Evolutionary conservation across 2,888 invertebrate species (phyloP), one percentile per base, ranked within the genome.

Genomic region (Macrophya annulata): DNA sequence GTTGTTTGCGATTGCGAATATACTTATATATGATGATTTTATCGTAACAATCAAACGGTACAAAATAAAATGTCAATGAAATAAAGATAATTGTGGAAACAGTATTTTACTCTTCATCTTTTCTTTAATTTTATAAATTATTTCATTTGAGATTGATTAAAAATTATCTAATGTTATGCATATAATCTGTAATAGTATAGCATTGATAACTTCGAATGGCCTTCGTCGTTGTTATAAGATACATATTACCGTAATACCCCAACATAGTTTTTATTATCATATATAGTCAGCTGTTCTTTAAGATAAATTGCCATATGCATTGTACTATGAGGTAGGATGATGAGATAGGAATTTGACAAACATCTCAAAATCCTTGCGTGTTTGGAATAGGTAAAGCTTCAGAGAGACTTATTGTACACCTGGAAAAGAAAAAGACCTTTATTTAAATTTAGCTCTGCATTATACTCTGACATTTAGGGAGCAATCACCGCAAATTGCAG

Each of bases 1-100:
- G 45, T 74, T 21, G 25, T 74, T 74, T 48, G 48, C 12, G 45
- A 45, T 71, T 71, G 68, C 17, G 15, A 40, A 74, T 74, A 74
- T 74, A 74, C 45, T 21, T 48, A 1, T n/a, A n/a, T n/a, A n/a
- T n/a, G n/a, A n/a, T 31, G 31, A 74, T 48, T 74, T 71, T 71
- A 71, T 37, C n/a, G n/a, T 5, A 37, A 71, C 4, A 71, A 17
- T 37, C 37, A 68, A 15, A 37, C 6, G 8, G 1, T 15, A n/a
- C 8, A 6, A 2, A 4, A 71, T 31, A 71, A 5, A 40, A 15
- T 12, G 3, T 37, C 10, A 21, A 21, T 8, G n/a, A n/a, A 59
- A n/a, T 21, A 10, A 1, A 59, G 59, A 59, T 3, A 10, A 59
- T 59, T 25, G n/a, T 21, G 10, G n/a, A 59, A 21, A 9, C 59